A percentile compares a stretch with the other conserved stretches of the same genome.
Evolutionary conservation across 2,113 vertebrate species (phyloP).

Genomic region (Callochromis pleurospilus): DNA sequence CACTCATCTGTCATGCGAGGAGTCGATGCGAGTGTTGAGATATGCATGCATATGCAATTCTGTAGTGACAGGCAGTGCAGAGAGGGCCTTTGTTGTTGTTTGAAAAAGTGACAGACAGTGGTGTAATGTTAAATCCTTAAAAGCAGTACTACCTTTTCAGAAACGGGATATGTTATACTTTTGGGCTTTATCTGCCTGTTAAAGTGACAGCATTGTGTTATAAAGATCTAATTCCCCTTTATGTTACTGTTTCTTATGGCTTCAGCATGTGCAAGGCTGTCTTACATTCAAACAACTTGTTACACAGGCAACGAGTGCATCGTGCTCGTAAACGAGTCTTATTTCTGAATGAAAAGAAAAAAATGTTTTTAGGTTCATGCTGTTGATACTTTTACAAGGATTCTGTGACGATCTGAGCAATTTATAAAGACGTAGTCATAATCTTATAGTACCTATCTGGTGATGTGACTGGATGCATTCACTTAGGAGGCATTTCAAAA

Average conservation of each 20-base stretch:
- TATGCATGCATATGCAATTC: not conserved
- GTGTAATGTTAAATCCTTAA: not conserved
- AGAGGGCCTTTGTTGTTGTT: not conserved
- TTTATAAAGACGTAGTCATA: not conserved
- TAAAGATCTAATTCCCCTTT: not conserved
- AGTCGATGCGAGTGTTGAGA: not conserved
- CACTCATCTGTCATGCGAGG: not conserved
- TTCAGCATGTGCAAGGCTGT: not conserved
- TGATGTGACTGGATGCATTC: not conserved
- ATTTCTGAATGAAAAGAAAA: not conserved
- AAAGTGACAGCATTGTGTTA: not conserved
- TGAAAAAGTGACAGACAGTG: not conserved
- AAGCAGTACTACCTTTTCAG: not conserved
- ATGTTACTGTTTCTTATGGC: not conserved
- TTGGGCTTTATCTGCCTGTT: not conserved
- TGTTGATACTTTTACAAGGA: not conserved
- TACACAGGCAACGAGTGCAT: not conserved
- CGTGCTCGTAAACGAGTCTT: accelerated
- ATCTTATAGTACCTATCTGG: not conserved
- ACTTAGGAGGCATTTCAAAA: not conserved
- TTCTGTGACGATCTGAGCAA: not conserved
- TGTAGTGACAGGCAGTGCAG: not conserved
- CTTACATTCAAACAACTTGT: not conserved
- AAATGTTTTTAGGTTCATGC: not conserved
- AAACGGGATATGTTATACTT: not conserved